Base-by-base conservation (phyloP, 2,797 vertebrate species). In the Aulostomus chinensis region DNA sequence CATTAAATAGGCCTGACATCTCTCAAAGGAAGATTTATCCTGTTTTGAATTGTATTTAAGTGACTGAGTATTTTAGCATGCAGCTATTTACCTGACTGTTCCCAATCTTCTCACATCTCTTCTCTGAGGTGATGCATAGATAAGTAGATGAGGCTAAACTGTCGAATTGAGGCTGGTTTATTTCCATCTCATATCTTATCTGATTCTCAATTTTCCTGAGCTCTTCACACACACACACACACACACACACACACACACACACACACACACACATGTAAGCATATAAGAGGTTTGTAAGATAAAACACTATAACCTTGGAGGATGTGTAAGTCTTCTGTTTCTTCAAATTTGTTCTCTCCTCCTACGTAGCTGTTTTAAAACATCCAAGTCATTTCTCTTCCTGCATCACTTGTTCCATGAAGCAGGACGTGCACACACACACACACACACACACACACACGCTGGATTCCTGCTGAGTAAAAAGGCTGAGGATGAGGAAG, bases 401-500 rank as follows among this genome's bases (percentile, higher is more conserved):
- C 21, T 32, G 49, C 35, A 29, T 61, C 61, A 39, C 12, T 43
- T 41, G 62, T 24, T 7, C 6, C 29, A 21, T 22, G 46, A 53
- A 35, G 31, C 9, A 41, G 38, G 18, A 34, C 1, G 1, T 24
- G 9, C 33, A 1, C 10, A 12, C 30, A 12, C 25, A 4, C 26
- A 12, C 31, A 15, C 18, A 15, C 6, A 16, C 37, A 39, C 22
- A 21, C 32, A 22, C 37, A 31, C 38, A 43, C 37, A 52, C 4
- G 24, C 28, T 16, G 46, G 62, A 54, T 50, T 59, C 71, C 62
- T 22, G 60, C 66, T 52, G 68, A 63, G 80, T 73, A 73, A 29
- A 80, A 82, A 78, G 71, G 29, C 41, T 32, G 47, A 59, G 50
- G 56, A 55, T 56, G 58, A 73, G 47, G 61, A 64, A 80, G 55